Evolutionary conservation across 2,797 vertebrate genomes (phyloP).

Genomic region (Hoplostethus atlanticus): DNA sequence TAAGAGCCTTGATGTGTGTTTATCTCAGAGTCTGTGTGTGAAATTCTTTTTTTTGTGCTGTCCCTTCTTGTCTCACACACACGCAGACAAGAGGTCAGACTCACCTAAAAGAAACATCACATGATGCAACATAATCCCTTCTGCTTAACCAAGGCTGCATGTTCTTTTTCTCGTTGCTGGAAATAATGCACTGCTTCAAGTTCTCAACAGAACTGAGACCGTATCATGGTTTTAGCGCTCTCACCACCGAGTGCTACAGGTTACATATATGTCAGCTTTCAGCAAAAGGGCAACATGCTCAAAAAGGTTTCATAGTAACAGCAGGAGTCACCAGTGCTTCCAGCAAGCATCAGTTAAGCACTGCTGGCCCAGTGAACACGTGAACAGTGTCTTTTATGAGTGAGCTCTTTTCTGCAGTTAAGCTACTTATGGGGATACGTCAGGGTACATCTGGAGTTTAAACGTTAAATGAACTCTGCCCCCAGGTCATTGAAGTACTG

Average conservation of each 20-base stretch:
- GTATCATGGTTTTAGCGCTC: neutral
- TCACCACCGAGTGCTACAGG: neutral
- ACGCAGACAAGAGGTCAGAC: neutral
- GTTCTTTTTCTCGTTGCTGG: neutral
- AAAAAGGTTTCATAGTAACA: too few relatives aligned
- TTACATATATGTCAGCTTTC: neutral
- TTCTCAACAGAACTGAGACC: neutral
- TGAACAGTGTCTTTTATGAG: too few relatives aligned
- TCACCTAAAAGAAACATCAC: neutral
- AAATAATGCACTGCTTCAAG: neutral
- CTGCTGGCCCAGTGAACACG: too few relatives aligned
- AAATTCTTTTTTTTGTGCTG: too few relatives aligned
- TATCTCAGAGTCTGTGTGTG: neutral
- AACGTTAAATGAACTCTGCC: slow-evolving; percentile 14
- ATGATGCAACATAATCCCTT: neutral
- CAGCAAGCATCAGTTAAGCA: too few relatives aligned
- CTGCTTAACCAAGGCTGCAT: neutral
- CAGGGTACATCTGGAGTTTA: neutral
- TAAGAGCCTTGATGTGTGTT: neutral
- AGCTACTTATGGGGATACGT: neutral
- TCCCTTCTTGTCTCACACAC: neutral
- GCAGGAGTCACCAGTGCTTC: too few relatives aligned
- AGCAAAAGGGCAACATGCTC: too few relatives aligned
- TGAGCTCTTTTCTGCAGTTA: too few relatives aligned
- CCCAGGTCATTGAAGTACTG: slow-evolving; percentile 95